Base-by-base conservation (phyloP, 2,113 vertebrate species). In the Clinocottus analis region DNA sequence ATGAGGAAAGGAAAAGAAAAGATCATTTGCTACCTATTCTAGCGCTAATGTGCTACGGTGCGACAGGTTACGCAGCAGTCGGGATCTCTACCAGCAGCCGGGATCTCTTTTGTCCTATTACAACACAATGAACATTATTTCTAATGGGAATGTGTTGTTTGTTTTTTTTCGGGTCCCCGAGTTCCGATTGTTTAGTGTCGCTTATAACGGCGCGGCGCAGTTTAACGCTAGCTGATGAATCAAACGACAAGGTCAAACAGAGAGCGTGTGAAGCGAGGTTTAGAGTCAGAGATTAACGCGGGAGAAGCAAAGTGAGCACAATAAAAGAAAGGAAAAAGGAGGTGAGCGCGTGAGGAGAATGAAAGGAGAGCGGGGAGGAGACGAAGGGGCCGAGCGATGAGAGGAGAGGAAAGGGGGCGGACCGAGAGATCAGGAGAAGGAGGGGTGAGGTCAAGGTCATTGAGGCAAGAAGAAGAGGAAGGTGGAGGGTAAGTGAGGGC, bases 301-400 rank as follows among this genome's bases (percentile, higher is more conserved):
- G 25, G 14, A n/a, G n/a, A n/a, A n/a, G n/a, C n/a, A 37, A 69
- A 55, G 65, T 51, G 31, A 10, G 47, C 45, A 35, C 55, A 72
- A 62, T 23, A 23, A 64, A n/a, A n/a, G n/a, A n/a, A n/a, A n/a
- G n/a, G n/a, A n/a, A n/a, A n/a, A n/a, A n/a, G n/a, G n/a, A n/a
- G n/a, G n/a, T n/a, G n/a, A n/a, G n/a, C n/a, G n/a, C n/a, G n/a
- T 1, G 55, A 62, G 56, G 29, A 33, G 68, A 56, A n/a, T 25
- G 7, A 5, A 39, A 49, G 69, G 10, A 12, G 33, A 11, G 43
- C 2, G 1, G 5, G 33, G n/a, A 8, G 37, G 39, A 45, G 23
- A 45, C 2, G 23, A 11, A 33, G 27, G 39, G 25, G 11, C 2
- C 4, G 37, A 51, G 8, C 31, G 23, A 58, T 5, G 29, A 51